These are phyloP conservation scores for Camponotus vicinus DNA, from an alignment of 1,140 invertebrate genomes.

Conservation along the genomic window DNA sequence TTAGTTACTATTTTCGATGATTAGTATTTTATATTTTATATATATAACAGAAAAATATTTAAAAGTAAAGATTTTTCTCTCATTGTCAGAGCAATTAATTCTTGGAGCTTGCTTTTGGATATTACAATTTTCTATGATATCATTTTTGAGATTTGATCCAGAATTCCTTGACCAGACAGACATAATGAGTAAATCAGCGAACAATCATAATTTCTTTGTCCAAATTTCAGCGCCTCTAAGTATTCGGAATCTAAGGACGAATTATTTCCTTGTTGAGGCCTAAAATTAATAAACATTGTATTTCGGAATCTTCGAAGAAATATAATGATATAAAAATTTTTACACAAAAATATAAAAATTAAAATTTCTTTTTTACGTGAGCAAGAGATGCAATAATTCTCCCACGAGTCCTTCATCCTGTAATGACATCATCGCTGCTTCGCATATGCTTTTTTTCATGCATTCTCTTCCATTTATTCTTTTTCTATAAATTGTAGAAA, in stretches of 20 bases:
- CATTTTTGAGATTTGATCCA: conserved; percentile 79
- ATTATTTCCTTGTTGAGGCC: conserved; percentile 80
- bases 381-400: conserved; percentile 85
- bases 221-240: conserved; percentile 77
- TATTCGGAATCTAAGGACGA: conserved; percentile 78
- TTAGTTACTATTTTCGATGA: no score
- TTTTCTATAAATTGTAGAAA: conserved; percentile 69
- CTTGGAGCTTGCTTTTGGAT: background rate
- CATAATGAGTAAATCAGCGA: conserved; percentile 79
- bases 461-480: conserved; percentile 81
- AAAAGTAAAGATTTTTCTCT: background rate
- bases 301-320: background rate
- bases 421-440: conserved; percentile 83
- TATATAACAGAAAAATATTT: no score
- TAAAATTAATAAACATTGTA: conserved; percentile 72
- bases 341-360: background rate
- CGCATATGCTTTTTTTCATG: conserved; percentile 85
- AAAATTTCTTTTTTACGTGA: conserved; percentile 82
- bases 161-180: conserved; percentile 80
- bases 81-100: background rate
- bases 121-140: conserved; percentile 10
- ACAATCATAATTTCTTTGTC: conserved; percentile 79
- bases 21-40: no score
- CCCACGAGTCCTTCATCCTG: conserved; percentile 85
- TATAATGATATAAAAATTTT: background rate